Evolutionary conservation across 2,888 invertebrate species (phyloP), one percentile per base, ranked within the genome.

Genomic region (Drepana falcataria): DNA sequence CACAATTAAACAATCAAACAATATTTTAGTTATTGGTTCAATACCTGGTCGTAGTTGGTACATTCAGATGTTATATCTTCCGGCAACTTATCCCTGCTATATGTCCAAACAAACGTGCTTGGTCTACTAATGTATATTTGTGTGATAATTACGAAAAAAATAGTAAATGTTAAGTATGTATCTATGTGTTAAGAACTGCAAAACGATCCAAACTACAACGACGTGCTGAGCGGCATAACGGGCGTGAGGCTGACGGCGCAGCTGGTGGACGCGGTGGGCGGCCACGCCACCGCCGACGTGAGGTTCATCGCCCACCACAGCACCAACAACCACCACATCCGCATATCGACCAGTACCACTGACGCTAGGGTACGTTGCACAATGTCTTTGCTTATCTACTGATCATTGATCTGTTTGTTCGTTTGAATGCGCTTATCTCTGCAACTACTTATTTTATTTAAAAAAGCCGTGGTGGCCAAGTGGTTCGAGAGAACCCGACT

Each of bases 291-390:
- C 49, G 91, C 96, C 0, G 95, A 96, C 65, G 74, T 96, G 53
- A 83, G 95, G 47, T 89, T 96, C 64, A 85, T 96, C 37, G 91
- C 95, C 3, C 97, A 98, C 79, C 95, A 95, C 84, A 97, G 97
- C 53, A 96, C 95, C 1, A 92, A 93, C 60, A 93, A 96, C 79
- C 95, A 95, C 65, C 97, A 97, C 75, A 94, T 98, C 6, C 95
- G 96, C 75, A 94, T 98, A 34, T 92, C 94, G 4, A 98, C 98
- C 1, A 96, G 96, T 59, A 98, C 98, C 0, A 93, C 93, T 7
- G 90, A 94, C 53, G 96, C 97, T 0, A 93, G 92, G 91, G 95
- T 95, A 1, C 21, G 21, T 21, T 21, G 21, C 21, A 21, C 21
- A 21, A 21, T 21, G 21, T 21, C 21, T 77, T 58, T 49, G 58